Base-by-base conservation (phyloP, 2,113 vertebrate species). In the Galemys pyrenaicus region DNA sequence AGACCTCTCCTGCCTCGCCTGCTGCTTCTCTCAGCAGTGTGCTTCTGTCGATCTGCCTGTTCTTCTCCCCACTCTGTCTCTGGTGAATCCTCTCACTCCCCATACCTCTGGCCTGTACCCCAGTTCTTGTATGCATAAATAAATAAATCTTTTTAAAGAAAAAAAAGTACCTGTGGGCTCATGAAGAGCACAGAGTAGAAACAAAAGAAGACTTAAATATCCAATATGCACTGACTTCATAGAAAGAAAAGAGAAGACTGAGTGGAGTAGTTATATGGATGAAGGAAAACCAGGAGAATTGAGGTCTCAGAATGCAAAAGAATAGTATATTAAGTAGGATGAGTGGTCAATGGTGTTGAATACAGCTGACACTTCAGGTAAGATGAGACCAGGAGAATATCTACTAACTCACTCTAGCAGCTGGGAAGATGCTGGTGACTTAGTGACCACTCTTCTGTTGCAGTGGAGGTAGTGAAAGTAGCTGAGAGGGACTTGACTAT, bases 171-270 rank as follows among this genome's bases (percentile, higher is more conserved):
- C 20, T 68, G 74, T 41, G 20, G 60, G 22, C 8, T 75, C 37
- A 92, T n/a, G 67, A 49, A 17, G 26, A 82, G 3, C 77, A 79
- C 19, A 80, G 41, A 56, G 22, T 64, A 89, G 68, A 94, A 92
- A 35, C 32, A 67, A 95, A 84, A 70, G 32, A 89, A 87, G 70
- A 8, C n/a, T 83, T 56, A 94, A 90, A 90, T 83, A 24, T 78
- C 37, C 75, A 92, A 68, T 16, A 75, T 26, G 22, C 51, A 41
- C 24, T 37, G 35, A 2, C 46, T 46, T 91, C 39, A 46, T 37
- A 78, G 74, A 92, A 49, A 17, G 37, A 16, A 26, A 88, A 93
- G 80, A 82, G n/a, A 87, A 58, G 13, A 54, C n/a, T 82, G 35
- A 84, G 58, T 9, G 83, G 28, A 64, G 11, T 51, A 79, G 22